phyloP scores from a whole-genome alignment of 2,113 vertebrate genomes.

The Chlamydotis undulata region DNA sequence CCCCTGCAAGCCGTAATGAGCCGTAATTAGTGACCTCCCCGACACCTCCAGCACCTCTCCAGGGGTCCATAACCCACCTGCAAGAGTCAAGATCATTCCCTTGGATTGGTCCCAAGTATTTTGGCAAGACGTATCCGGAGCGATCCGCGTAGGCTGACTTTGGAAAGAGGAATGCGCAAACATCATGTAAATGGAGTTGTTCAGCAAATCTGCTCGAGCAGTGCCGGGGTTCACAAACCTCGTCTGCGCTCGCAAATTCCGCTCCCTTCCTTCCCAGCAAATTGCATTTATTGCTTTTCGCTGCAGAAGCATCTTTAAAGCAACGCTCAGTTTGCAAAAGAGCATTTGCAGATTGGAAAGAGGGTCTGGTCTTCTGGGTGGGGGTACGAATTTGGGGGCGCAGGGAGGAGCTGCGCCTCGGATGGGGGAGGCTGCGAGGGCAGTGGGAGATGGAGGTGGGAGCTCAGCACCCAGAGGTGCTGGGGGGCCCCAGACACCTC shows the following conservation, averaged over 20 bases:
- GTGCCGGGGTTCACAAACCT: neutral
- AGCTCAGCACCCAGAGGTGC: neutral
- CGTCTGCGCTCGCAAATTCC: neutral
- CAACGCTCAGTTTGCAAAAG: neutral
- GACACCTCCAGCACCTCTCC: neutral
- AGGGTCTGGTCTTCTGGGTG: neutral
- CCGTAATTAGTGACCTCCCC: constrained; percentile 22
- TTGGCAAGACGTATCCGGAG: neutral
- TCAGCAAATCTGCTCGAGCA: neutral
- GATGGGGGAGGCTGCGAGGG: neutral
- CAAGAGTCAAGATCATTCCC: neutral
- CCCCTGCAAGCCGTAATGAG: neutral
- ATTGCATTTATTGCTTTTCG: neutral
- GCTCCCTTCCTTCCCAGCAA: neutral
- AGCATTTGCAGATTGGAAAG: neutral
- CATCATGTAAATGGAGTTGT: neutral
- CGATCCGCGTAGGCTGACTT: neutral
- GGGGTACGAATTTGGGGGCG: neutral
- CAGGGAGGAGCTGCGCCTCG: neutral
- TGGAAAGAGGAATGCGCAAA: constrained; percentile 19
- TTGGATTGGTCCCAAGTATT: constrained; percentile 16
- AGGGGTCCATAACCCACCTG: constrained; percentile 47
- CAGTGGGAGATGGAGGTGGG: neutral
- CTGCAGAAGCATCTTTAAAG: neutral
- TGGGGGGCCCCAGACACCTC: neutral